These are phyloP conservation scores for Remorina albescens DNA, from an alignment of 2,797 vertebrate species.

Conservation along the genomic window DNA sequence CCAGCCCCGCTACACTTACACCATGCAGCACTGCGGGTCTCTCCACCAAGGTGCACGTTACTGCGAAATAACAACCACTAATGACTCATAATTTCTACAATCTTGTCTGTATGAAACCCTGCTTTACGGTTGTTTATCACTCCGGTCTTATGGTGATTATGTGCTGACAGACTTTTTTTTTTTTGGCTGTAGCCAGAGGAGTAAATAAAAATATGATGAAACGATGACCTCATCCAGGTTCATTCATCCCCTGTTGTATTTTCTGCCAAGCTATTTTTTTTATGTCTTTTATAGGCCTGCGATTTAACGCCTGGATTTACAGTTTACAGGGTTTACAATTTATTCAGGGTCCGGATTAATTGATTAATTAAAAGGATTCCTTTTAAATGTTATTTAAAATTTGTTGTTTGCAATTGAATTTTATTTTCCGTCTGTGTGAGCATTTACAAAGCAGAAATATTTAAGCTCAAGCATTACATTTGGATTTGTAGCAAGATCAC, in stretches of 20 bases:
- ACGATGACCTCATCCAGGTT: constrained; percentile 9
- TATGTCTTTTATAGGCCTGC: background rate
- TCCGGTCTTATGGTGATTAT: constrained; percentile 40
- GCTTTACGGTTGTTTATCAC: constrained; percentile 37
- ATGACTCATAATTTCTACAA: constrained; percentile 64
- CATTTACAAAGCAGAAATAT: constrained; percentile 8
- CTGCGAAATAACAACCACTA: constrained; percentile 61
- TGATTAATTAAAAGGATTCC: background rate
- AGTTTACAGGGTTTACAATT: background rate
- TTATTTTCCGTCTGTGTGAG: too few species aligned
- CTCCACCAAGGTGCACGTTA: constrained; percentile 51
- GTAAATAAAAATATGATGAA: constrained; percentile 47
- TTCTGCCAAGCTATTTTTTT: background rate
- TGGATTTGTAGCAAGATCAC: constrained; percentile 5
- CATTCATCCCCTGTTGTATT: background rate
- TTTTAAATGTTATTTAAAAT: too few species aligned
- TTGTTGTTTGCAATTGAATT: background rate
- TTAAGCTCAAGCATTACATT: background rate
- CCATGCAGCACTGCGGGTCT: constrained; percentile 72
- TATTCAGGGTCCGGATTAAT: background rate
- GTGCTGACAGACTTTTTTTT: constrained; percentile 46
- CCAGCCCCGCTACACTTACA: constrained; percentile 92
- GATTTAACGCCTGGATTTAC: background rate
- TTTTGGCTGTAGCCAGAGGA: constrained; percentile 9
- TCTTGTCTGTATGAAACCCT: constrained; percentile 42